phyloP scores from a whole-genome alignment of 2,888 invertebrate species.

The Catotricha subobsoleta region DNA sequence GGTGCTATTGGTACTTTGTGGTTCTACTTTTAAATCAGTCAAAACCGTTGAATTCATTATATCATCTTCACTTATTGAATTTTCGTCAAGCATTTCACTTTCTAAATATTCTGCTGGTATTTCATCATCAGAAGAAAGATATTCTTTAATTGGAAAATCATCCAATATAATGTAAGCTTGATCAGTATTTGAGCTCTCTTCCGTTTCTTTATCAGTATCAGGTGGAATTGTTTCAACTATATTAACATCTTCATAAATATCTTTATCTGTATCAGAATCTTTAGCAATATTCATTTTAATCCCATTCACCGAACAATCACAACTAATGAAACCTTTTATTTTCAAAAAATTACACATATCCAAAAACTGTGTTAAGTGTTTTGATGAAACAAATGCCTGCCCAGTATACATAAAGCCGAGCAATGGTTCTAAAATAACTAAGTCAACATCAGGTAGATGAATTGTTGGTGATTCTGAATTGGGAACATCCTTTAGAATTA shows the following conservation, averaged over 20 bases:
- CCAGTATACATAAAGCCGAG: constrained; percentile 27
- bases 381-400: constrained; percentile 22
- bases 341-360: constrained; percentile 26
- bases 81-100: not conserved
- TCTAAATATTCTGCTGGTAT: not conserved
- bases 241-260: too few relatives aligned
- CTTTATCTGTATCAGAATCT: too few relatives aligned
- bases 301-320: constrained; percentile 10
- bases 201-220: too few relatives aligned
- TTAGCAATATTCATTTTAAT: not conserved
- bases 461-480: constrained; percentile 21
- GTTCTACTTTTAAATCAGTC: too few relatives aligned
- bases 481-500: constrained; percentile 21
- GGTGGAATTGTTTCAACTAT: too few relatives aligned
- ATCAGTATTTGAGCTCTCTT: too few relatives aligned
- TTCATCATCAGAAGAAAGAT: not conserved
- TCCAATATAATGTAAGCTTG: too few relatives aligned
- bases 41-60: not conserved
- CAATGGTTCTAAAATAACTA: constrained; percentile 22
- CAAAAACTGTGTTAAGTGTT: constrained; percentile 24
- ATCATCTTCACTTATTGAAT: not conserved
- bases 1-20: too few relatives aligned
- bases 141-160: too few relatives aligned
- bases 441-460: constrained; percentile 25
- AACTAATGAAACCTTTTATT: constrained; percentile 28